These are phyloP conservation scores for Oxycera nigricornis DNA, from an alignment of 2,888 invertebrate species.

Conservation along the genomic window DNA sequence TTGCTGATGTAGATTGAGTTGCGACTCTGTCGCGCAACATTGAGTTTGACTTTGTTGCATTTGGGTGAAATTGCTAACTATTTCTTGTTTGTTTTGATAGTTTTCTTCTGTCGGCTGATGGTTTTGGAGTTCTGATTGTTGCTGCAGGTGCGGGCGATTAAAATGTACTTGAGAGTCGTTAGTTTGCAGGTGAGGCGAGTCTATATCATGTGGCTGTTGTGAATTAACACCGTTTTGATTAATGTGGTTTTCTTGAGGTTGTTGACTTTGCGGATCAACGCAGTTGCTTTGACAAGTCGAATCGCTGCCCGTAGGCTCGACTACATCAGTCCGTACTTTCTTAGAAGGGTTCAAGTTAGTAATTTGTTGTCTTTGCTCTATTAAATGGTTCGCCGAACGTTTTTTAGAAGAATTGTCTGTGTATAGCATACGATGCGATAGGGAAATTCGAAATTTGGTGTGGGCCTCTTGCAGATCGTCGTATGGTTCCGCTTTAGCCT, in stretches of 20 bases:
- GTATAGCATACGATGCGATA: constrained; percentile 72
- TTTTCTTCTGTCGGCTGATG: background rate
- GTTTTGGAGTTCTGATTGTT: background rate
- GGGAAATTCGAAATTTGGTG: constrained; percentile 75
- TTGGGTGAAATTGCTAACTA: background rate
- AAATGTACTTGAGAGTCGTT: background rate
- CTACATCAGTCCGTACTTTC: constrained; percentile 31
- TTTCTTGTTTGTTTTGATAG: background rate
- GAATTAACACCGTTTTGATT: background rate
- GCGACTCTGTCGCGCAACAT: background rate
- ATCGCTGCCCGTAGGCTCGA: background rate
- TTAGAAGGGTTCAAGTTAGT: constrained; percentile 66
- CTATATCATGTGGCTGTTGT: background rate
- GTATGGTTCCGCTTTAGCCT: constrained; percentile 78
- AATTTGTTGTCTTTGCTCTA: constrained; percentile 75
- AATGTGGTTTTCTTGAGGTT: no score
- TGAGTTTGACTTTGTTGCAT: background rate
- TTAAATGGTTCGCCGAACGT: constrained; percentile 66
- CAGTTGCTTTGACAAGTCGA: background rate
- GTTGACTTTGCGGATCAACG: background rate
- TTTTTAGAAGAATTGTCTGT: constrained; percentile 68
- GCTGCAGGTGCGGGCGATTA: background rate
- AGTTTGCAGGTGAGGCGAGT: background rate
- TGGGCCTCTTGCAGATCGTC: constrained; percentile 79
- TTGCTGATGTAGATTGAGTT: constrained; percentile 8